Evolutionary conservation across 2,888 invertebrate species (phyloP).

Genomic region (Poecilobothrus nobilitatus): DNA sequence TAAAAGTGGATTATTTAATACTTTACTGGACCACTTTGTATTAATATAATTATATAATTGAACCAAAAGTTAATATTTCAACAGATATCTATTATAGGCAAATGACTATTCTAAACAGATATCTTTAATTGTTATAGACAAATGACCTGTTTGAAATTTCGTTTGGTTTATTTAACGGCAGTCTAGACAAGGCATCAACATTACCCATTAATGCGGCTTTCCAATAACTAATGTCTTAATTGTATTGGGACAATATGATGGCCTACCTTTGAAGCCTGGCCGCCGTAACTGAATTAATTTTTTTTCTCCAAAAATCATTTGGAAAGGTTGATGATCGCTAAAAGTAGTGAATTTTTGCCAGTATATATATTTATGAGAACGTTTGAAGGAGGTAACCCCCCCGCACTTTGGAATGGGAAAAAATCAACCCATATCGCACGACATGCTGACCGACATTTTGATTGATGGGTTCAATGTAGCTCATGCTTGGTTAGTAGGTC

Average conservation of each 20-base stretch:
- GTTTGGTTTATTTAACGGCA: conserved; percentile 14
- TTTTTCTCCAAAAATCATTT: conserved; percentile 21
- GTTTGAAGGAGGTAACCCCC: conserved; percentile 17
- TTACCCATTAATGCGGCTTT: conserved; percentile 15
- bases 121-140: neutral
- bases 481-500: too few species aligned
- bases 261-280: conserved; percentile 8
- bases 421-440: too few species aligned
- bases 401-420: too few species aligned
- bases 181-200: conserved; percentile 16
- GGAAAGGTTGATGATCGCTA: conserved; percentile 22
- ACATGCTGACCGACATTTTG: too few species aligned
- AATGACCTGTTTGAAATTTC: neutral
- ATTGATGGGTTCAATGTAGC: too few species aligned
- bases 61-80: neutral
- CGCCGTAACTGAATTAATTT: conserved; percentile 5
- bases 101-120: neutral
- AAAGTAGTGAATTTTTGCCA: conserved; percentile 26
- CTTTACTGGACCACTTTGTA: neutral
- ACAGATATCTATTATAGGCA: too few species aligned
- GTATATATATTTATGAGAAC: conserved; percentile 28
- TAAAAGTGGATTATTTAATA: neutral
- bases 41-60: neutral
- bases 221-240: neutral
- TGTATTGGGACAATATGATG: neutral